Evolutionary conservation across 2,797 vertebrate genomes (phyloP).

Genomic region (Cryptoprocta ferox): DNA sequence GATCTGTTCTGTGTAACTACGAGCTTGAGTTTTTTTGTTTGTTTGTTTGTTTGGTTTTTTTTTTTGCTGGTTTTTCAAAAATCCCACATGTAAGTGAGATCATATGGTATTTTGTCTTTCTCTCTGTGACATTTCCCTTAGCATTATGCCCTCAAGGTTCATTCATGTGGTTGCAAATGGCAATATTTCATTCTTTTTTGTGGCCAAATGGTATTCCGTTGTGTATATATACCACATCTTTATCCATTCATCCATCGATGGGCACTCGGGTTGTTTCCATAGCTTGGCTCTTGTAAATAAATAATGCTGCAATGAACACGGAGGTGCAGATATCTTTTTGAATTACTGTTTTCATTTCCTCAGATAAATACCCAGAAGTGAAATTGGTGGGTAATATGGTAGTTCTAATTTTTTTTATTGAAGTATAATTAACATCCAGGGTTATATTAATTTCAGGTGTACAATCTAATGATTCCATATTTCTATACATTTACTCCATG

Average conservation of each 20-base stretch:
- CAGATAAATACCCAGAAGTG: neutral
- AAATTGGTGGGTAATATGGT: neutral
- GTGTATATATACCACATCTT: neutral
- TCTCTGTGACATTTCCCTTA: neutral
- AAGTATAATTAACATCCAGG: neutral
- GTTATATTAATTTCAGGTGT: neutral
- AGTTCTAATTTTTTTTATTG: neutral
- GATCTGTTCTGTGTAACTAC: neutral
- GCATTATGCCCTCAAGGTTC: neutral
- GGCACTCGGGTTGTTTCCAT: neutral
- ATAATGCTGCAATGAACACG: neutral
- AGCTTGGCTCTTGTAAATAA: neutral
- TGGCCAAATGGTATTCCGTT: neutral
- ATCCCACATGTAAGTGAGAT: neutral
- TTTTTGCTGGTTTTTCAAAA: neutral
- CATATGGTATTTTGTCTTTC: neutral
- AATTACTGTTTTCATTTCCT: neutral
- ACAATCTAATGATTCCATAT: neutral
- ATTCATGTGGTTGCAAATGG: neutral
- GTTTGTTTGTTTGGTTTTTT: too few relatives aligned
- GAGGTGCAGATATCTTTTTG: neutral
- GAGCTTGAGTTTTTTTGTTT: neutral
- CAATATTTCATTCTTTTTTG: neutral
- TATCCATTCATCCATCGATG: neutral
- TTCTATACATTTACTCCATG: neutral